Percentiles rank a stretch among this genome's conserved stretches.
phyloP scores from a whole-genome alignment of 92 coral and sea anemone genomes.

The Zoanthus solanderi region DNA sequence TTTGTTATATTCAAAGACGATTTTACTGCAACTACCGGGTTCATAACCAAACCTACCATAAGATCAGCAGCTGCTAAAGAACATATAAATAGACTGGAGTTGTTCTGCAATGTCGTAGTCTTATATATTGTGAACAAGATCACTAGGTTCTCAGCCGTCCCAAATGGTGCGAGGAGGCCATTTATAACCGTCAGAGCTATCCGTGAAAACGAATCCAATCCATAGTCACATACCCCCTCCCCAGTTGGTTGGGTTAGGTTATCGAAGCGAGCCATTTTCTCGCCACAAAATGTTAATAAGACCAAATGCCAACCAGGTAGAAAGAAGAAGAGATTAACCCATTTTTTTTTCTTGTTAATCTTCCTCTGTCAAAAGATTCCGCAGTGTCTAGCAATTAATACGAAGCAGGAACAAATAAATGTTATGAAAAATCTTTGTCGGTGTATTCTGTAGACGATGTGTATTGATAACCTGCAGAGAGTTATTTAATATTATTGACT shows the following conservation, averaged over 20 bases:
- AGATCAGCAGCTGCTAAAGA: conserved; percentile 36
- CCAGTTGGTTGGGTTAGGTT: neutral
- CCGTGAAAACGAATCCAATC: neutral
- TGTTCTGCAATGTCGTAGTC: conserved; percentile 33
- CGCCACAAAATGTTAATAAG: neutral
- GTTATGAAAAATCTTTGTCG: neutral
- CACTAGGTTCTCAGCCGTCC: conserved; percentile 17
- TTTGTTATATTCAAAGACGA: conserved; percentile 15
- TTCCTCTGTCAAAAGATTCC: neutral
- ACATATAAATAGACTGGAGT: conserved; percentile 41
- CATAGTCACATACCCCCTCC: neutral
- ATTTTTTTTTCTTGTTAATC: neutral
- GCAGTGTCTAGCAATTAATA: neutral
- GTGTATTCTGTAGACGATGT: neutral
- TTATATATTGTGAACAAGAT: conserved; percentile 25
- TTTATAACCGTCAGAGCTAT: conserved; percentile 3
- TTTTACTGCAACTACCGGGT: conserved; percentile 40
- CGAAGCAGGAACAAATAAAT: neutral
- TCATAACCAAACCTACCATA: conserved; percentile 35
- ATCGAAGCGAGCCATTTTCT: neutral
- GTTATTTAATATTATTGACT: neutral
- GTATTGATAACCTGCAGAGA: neutral
- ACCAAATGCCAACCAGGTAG: neutral
- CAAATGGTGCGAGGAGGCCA: conserved; percentile 15
- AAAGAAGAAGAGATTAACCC: neutral